A percentile compares a stretch with the other conserved stretches of the same genome.
Evolutionary conservation across 2,113 vertebrate species (phyloP).

Genomic region (Urocolius indicus): DNA sequence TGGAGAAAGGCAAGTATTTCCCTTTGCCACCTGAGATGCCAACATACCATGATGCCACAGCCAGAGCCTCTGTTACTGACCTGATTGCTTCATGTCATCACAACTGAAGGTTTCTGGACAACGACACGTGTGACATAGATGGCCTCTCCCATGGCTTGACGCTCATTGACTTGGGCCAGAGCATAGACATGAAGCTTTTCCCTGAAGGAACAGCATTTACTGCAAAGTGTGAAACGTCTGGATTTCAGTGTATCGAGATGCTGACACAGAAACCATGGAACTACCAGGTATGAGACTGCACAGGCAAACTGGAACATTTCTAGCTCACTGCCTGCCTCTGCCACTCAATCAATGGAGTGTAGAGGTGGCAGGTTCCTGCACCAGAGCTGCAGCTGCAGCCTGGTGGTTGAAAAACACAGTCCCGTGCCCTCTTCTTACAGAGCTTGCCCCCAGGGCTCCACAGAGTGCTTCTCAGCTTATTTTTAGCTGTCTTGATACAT

Average conservation of each 20-base stretch:
- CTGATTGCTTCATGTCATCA: rapidly evolving
- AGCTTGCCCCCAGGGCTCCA: not conserved
- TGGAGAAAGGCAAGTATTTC: slow-evolving; percentile 81
- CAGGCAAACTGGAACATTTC: rapidly evolving
- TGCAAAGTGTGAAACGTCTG: slow-evolving; percentile 88
- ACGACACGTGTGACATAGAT: slow-evolving; percentile 76
- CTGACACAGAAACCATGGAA: slow-evolving; percentile 88
- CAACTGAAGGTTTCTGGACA: slow-evolving; percentile 86
- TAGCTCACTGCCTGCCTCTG: rapidly evolving
- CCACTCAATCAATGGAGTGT: rapidly evolving
- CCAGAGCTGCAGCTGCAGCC: not conserved
- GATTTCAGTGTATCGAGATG: slow-evolving; percentile 96
- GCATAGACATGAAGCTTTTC: slow-evolving; percentile 93
- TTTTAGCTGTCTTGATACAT: not conserved
- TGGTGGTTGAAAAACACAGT: not conserved
- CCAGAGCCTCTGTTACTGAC: not conserved
- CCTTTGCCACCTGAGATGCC: not conserved
- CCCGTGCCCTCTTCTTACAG: not conserved
- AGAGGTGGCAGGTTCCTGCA: not conserved
- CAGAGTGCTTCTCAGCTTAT: rapidly evolving
- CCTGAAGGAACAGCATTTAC: slow-evolving; percentile 88
- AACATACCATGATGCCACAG: rapidly evolving
- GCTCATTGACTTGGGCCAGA: slow-evolving; percentile 93
- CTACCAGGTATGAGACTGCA: slow-evolving; percentile 85
- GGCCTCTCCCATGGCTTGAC: slow-evolving; percentile 85